These are phyloP conservation scores for Chrysopilus asiliformis DNA, from an alignment of 2,888 invertebrate genomes.

Conservation along the genomic window DNA sequence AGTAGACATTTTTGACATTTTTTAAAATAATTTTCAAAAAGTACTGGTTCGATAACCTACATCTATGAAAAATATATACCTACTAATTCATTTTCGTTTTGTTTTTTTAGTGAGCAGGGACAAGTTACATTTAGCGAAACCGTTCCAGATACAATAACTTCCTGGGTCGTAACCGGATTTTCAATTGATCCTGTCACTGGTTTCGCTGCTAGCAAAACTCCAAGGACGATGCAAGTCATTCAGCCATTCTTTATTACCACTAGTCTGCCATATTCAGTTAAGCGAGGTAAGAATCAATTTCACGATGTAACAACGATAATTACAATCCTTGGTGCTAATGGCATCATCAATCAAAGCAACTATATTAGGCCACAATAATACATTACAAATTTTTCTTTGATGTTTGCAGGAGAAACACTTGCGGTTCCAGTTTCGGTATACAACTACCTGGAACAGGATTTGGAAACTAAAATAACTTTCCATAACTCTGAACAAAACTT, in stretches of 20 bases:
- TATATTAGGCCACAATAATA: neutral
- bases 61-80: no score
- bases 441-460: slow-evolving; percentile 70
- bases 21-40: no score
- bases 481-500: slow-evolving; percentile 72
- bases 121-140: no score
- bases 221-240: slow-evolving; percentile 59
- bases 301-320: slow-evolving; percentile 22
- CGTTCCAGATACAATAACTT: slow-evolving; percentile 74
- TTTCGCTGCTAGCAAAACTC: slow-evolving; percentile 56
- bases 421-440: slow-evolving; percentile 79
- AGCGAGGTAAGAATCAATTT: slow-evolving; percentile 74
- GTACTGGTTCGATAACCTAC: no score
- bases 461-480: slow-evolving; percentile 69
- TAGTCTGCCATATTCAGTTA: slow-evolving; percentile 78
- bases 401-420: slow-evolving; percentile 63
- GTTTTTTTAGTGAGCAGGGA: no score
- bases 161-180: slow-evolving; percentile 75
- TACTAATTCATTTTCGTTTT: no score
- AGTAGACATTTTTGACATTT: no score
- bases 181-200: slow-evolving; percentile 63
- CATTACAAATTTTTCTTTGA: neutral
- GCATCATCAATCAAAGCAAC: slow-evolving; percentile 29
- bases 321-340: no score
- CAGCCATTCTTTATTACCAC: slow-evolving; percentile 74